phyloP scores from a whole-genome alignment of 1,140 invertebrate species.

The Manduca sexta region DNA sequence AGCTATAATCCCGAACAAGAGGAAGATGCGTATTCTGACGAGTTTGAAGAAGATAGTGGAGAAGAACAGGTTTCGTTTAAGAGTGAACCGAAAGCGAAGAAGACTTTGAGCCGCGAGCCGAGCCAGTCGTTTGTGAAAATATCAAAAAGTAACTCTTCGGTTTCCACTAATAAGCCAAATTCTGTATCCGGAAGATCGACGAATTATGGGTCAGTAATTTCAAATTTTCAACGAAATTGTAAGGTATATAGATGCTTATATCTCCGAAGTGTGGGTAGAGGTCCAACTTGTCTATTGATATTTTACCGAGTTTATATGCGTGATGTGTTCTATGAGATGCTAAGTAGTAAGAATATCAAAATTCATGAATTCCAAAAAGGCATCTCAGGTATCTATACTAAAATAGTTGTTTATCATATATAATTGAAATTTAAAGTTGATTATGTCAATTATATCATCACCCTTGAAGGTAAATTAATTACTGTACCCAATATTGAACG shows the following conservation, averaged over 20 bases:
- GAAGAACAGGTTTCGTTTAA: conserved; percentile 32
- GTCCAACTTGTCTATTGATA: too few relatives aligned
- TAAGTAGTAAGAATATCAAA: too few relatives aligned
- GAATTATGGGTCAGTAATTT: conserved; percentile 44
- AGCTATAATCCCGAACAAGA: conserved; percentile 22
- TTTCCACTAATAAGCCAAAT: conserved; percentile 34
- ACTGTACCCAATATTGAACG: too few relatives aligned
- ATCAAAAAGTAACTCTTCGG: conserved; percentile 49
- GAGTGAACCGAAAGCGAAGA: conserved; percentile 13
- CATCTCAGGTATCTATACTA: too few relatives aligned
- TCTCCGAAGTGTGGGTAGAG: too few relatives aligned
- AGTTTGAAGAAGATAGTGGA: conserved; percentile 65
- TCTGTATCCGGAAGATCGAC: conserved; percentile 47
- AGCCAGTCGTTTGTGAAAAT: conserved; percentile 34
- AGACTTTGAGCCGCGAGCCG: conserved; percentile 17
- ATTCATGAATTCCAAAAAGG: too few relatives aligned
- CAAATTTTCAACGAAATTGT: too few relatives aligned
- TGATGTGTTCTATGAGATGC: too few relatives aligned
- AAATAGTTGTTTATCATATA: too few relatives aligned
- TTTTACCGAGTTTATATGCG: too few relatives aligned
- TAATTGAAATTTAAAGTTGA: not conserved
- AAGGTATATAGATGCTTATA: too few relatives aligned
- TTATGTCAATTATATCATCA: not conserved
- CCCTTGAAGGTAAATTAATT: too few relatives aligned
- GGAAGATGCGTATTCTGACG: conserved; percentile 60